These are phyloP conservation scores for Lathamus discolor DNA, from an alignment of 2,113 vertebrate species.

Conservation along the genomic window DNA sequence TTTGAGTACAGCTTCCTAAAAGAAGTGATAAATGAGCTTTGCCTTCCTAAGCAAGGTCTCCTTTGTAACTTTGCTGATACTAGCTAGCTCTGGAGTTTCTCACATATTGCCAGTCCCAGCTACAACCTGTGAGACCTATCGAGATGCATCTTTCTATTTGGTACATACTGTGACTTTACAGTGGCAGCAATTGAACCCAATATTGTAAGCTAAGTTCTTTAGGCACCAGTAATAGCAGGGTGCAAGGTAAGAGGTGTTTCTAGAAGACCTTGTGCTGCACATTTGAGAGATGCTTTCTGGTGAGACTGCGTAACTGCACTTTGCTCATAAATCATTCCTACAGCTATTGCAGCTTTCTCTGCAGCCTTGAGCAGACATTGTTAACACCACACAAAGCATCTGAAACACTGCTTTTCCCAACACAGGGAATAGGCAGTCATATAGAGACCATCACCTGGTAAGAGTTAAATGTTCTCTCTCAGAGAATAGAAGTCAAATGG, in stretches of 20 bases:
- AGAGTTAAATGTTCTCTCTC: neutral
- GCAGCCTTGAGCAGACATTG: neutral
- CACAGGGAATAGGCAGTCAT: neutral
- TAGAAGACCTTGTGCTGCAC: neutral
- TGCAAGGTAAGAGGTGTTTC: neutral
- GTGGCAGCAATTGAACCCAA: neutral
- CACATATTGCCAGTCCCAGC: neutral
- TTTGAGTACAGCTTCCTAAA: neutral
- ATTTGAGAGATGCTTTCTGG: neutral
- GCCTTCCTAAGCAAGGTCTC: neutral
- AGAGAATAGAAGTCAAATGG: neutral
- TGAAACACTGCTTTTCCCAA: neutral
- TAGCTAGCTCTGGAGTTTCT: neutral
- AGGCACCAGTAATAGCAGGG: neutral
- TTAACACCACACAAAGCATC: neutral
- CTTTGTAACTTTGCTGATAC: neutral
- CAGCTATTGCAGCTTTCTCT: neutral
- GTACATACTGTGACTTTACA: neutral
- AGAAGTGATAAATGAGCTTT: slow-evolving; percentile 12
- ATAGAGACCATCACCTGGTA: neutral
- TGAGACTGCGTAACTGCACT: neutral
- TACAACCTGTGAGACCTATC: neutral
- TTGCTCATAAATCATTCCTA: neutral
- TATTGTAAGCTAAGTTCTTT: neutral
- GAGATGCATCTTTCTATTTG: neutral